These are phyloP conservation scores for Ormia ochracea DNA, from an alignment of 2,888 invertebrate genomes.

Conservation along the genomic window DNA sequence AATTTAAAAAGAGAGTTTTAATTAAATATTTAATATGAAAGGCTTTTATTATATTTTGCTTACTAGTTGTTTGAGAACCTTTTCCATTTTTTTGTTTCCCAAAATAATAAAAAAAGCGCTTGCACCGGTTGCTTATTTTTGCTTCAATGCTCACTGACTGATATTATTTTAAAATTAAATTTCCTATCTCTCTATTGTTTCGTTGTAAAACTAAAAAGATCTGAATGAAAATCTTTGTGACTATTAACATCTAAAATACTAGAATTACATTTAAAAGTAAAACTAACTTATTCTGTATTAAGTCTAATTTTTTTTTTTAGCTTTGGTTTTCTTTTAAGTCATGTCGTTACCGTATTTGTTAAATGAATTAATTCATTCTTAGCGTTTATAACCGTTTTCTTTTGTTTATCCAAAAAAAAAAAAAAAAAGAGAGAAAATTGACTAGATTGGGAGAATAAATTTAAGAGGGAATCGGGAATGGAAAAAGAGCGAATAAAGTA, in stretches of 20 bases:
- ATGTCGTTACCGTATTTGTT: constrained; percentile 45
- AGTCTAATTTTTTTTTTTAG: constrained; percentile 50
- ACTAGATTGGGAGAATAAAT: constrained; percentile 59
- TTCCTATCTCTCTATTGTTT: neutral
- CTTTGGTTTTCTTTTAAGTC: constrained; percentile 58
- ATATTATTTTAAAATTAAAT: constrained; percentile 27
- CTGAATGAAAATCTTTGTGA: neutral
- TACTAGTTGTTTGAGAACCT: constrained; percentile 38
- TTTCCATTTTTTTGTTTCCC: constrained; percentile 39
- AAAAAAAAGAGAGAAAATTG: constrained; percentile 53
- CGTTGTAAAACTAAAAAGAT: neutral
- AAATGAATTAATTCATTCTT: constrained; percentile 21
- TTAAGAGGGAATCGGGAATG: neutral
- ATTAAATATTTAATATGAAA: constrained; percentile 46
- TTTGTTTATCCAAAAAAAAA: constrained; percentile 20
- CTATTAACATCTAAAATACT: constrained; percentile 6
- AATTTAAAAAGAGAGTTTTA: constrained; percentile 47
- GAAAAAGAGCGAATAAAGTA: neutral
- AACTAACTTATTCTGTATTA: constrained; percentile 35
- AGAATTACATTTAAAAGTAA: neutral
- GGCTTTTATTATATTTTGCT: constrained; percentile 33
- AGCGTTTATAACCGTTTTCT: neutral
- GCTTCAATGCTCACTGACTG: constrained; percentile 49
- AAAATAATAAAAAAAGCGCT: constrained; percentile 38
- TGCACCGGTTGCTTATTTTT: constrained; percentile 54